Evolutionary conservation across 64 coral and sea anemone species (phyloP).

Genomic region (Anthopleura sola): DNA sequence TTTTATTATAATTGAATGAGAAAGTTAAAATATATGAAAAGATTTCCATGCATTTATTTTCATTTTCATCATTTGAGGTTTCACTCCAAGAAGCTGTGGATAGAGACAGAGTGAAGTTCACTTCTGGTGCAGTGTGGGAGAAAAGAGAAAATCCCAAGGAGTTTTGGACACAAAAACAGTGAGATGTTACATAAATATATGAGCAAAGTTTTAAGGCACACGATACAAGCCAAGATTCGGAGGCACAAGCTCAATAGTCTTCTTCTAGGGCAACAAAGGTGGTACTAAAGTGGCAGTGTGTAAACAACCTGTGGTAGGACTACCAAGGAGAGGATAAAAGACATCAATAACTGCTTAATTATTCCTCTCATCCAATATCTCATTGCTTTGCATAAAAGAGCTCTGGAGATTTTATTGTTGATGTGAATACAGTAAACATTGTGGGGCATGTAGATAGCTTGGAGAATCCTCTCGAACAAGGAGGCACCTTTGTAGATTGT

Average conservation of each 20-base stretch:
- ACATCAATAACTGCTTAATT: too few species aligned
- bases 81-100: conserved; percentile 50
- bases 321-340: neutral
- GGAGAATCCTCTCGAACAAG: conserved; percentile 28
- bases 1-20: too few species aligned
- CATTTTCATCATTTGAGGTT: conserved; percentile 10
- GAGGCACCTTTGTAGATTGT: conserved; percentile 27
- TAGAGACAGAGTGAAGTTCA: conserved; percentile 70
- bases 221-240: neutral
- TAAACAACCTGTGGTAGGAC: neutral
- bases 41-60: neutral
- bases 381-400: neutral
- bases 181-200: neutral
- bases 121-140: conserved; percentile 74
- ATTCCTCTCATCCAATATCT: too few species aligned
- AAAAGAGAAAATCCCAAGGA: conserved; percentile 80
- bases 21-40: neutral
- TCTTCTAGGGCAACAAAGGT: neutral
- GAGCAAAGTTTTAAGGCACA: too few species aligned
- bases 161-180: conserved; percentile 34
- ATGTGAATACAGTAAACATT: conserved; percentile 51
- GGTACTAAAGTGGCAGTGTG: neutral
- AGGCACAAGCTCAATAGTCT: neutral
- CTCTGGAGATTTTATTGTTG: conserved; percentile 18
- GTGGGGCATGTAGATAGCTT: conserved; percentile 54